These are phyloP conservation scores for Athalia cordata DNA, from an alignment of 2,888 invertebrate genomes.

Conservation along the genomic window DNA sequence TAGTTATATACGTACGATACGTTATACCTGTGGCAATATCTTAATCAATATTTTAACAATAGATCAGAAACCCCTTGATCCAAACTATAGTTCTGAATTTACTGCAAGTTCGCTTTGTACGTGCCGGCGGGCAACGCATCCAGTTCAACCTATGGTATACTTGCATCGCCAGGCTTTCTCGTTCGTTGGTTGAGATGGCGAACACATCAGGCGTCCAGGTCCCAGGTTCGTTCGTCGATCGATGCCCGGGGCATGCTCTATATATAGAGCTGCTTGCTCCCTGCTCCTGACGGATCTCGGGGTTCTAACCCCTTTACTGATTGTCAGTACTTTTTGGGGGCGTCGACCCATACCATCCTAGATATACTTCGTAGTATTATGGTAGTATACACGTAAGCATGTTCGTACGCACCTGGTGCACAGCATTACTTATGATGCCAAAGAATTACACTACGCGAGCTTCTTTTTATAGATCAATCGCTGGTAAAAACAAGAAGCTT, in stretches of 20 bases:
- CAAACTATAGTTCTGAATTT: background rate
- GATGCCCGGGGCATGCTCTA: conserved; percentile 68
- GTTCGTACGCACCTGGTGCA: conserved; percentile 22
- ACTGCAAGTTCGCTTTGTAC: conserved; percentile 17
- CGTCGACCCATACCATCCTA: background rate
- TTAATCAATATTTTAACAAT: too few species aligned
- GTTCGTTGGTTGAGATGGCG: conserved; percentile 37
- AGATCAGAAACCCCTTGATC: too few species aligned
- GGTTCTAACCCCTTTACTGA: conserved; percentile 33
- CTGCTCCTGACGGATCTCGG: conserved; percentile 45
- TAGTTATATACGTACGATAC: background rate
- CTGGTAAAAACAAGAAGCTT: too few species aligned
- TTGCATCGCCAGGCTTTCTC: conserved; percentile 34
- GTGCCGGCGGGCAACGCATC: conserved; percentile 27
- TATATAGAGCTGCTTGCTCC: conserved; percentile 57
- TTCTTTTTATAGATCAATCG: too few species aligned
- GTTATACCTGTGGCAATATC: background rate
- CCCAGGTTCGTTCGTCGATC: conserved; percentile 61
- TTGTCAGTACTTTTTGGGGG: conserved; percentile 26
- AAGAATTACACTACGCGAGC: too few species aligned
- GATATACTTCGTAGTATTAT: background rate
- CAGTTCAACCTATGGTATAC: conserved; percentile 7
- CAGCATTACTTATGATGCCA: background rate
- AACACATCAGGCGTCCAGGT: conserved; percentile 32
- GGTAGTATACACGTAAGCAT: background rate